A percentile compares a stretch with the other conserved stretches of the same genome.
These are phyloP conservation scores for Anthrax anthrax DNA, from an alignment of 2,888 invertebrate species.

Conservation along the genomic window DNA sequence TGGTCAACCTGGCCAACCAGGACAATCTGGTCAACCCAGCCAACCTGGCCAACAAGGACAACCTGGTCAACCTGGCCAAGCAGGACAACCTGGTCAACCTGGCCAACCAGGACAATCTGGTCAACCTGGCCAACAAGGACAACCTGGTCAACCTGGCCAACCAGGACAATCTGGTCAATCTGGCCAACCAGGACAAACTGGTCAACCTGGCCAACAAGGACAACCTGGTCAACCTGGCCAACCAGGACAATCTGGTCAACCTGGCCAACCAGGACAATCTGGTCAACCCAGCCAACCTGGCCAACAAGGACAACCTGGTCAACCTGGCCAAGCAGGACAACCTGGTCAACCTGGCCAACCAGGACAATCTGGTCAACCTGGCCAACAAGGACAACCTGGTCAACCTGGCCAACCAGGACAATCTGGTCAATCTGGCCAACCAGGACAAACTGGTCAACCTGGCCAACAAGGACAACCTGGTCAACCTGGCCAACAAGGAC, in stretches of 20 bases:
- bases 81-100: background rate
- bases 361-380: no score
- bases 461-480: no score
- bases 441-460: no score
- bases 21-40: no score
- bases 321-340: no score
- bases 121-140: background rate
- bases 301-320: background rate
- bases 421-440: no score
- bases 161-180: background rate
- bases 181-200: background rate
- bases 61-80: background rate
- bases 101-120: background rate
- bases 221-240: background rate
- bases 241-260: background rate
- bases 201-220: background rate
- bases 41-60: background rate
- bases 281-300: conserved; percentile 16
- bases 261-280: background rate
- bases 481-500: no score
- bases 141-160: background rate
- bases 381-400: no score
- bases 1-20: background rate
- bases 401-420: no score
- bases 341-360: no score